phyloP scores from a whole-genome alignment of 2,888 invertebrate genomes.

The Athalia cordata region DNA sequence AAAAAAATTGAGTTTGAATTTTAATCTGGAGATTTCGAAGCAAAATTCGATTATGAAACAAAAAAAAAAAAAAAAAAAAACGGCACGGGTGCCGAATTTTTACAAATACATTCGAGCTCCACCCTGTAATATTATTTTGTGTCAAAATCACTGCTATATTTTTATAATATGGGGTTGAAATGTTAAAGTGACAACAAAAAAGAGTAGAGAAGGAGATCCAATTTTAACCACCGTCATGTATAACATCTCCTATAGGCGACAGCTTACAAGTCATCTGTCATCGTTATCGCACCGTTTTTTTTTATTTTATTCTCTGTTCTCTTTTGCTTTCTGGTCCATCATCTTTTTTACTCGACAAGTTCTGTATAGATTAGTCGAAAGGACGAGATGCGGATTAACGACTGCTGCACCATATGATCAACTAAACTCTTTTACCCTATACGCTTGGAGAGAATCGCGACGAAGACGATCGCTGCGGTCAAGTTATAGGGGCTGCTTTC shows the following conservation, averaged over 20 bases:
- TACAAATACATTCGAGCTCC: too few relatives aligned
- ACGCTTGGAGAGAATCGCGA: too few relatives aligned
- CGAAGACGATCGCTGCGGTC: too few relatives aligned
- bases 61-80: not conserved
- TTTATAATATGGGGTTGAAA: not conserved
- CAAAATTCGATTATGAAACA: not conserved
- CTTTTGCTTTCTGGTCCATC: not conserved
- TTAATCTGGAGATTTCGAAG: too few relatives aligned
- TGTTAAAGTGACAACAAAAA: constrained; percentile 13
- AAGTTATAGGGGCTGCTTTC: too few relatives aligned
- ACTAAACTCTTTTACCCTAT: too few relatives aligned
- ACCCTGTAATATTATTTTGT: constrained; percentile 3
- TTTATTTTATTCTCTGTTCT: not conserved
- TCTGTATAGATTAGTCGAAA: constrained; percentile 3
- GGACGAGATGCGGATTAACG: not conserved
- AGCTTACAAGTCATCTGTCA: constrained; percentile 9
- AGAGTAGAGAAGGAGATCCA: not conserved
- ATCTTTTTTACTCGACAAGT: constrained; percentile 12
- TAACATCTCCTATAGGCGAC: not conserved
- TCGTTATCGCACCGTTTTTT: constrained; percentile 5
- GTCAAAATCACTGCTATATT: not conserved
- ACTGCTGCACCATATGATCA: too few relatives aligned
- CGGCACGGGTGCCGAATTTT: not conserved
- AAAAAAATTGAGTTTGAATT: too few relatives aligned
- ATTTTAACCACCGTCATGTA: constrained; percentile 25